phyloP scores from a whole-genome alignment of 2,797 vertebrate genomes.

The Onychomys torridus region DNA sequence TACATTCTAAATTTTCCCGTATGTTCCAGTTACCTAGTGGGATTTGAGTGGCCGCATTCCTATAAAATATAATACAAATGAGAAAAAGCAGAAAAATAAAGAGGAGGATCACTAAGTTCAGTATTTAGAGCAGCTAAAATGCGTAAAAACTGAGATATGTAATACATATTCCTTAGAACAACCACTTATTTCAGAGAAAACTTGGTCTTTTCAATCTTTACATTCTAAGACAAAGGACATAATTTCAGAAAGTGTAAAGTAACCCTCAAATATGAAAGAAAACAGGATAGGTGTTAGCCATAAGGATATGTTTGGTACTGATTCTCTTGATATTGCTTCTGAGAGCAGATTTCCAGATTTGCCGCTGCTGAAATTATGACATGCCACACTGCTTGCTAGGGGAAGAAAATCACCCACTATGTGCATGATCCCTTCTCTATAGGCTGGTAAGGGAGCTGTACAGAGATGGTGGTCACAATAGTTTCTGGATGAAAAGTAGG shows the following conservation, averaged over 20 bases:
- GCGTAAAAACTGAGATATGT: not conserved
- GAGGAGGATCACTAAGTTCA: not conserved
- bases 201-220: not conserved
- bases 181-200: not conserved
- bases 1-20: not conserved
- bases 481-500: not conserved
- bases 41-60: not conserved
- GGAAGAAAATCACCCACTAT: not conserved
- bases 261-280: not conserved
- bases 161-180: not conserved
- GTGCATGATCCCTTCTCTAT: not conserved
- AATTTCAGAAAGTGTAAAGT: not conserved
- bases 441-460: not conserved
- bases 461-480: not conserved
- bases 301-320: not conserved
- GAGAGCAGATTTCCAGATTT: not conserved
- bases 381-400: not conserved
- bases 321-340: not conserved
- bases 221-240: not conserved
- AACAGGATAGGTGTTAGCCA: not conserved
- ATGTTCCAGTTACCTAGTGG: not conserved
- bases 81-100: constrained; percentile 50
- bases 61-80: not conserved
- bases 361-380: not conserved
- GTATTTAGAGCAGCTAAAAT: not conserved